Evolutionary conservation across 1,140 invertebrate species (phyloP).

Genomic region (Bradysia coprophila): DNA sequence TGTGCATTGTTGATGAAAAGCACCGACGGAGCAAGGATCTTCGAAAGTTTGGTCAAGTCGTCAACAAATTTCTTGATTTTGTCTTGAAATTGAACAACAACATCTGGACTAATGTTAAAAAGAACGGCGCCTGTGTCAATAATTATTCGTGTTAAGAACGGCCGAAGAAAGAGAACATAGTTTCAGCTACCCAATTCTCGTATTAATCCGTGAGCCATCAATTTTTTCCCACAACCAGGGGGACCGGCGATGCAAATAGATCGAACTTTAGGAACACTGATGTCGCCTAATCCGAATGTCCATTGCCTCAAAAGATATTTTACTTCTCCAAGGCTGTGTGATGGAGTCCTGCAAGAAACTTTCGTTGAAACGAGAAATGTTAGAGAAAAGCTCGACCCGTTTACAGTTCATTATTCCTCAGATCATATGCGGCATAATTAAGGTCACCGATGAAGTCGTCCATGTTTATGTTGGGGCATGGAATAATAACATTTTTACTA

Average conservation of each 20-base stretch:
- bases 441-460: conserved; percentile 50
- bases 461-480: conserved; percentile 39
- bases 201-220: conserved; percentile 59
- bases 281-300: conserved; percentile 32
- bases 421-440: conserved; percentile 37
- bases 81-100: conserved; percentile 57
- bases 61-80: conserved; percentile 27
- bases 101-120: conserved; percentile 62
- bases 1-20: conserved; percentile 64
- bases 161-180: not conserved
- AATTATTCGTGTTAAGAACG: not conserved
- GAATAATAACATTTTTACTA: conserved; percentile 49
- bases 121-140: conserved; percentile 37
- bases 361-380: too few species aligned
- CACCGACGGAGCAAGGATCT: conserved; percentile 54
- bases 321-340: conserved; percentile 39
- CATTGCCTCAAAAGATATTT: conserved; percentile 18
- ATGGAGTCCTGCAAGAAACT: conserved; percentile 30
- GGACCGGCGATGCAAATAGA: conserved; percentile 61
- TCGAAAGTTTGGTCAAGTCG: conserved; percentile 27
- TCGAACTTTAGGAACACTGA: conserved; percentile 45
- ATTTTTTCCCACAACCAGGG: conserved; percentile 53
- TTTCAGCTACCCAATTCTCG: conserved; percentile 38
- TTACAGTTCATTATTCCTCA: conserved; percentile 21
- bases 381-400: too few species aligned